Percentiles rank a stretch among this genome's conserved stretches.
Conservation (phyloP, 2,113 vertebrate species). For the Cebus imitator region DNA sequence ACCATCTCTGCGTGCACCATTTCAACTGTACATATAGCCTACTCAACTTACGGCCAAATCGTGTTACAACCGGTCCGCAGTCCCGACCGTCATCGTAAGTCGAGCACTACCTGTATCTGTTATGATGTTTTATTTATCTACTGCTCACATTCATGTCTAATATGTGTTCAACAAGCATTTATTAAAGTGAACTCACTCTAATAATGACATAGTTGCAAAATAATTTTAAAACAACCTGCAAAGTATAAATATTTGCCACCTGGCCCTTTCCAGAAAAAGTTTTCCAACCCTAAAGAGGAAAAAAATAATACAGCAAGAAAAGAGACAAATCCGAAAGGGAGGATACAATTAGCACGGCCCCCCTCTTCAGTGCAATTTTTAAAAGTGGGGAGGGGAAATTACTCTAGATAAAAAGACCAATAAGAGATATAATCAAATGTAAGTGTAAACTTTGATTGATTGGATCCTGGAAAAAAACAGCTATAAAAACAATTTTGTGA, state of each 20-base stretch:
- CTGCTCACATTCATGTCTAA: background rate
- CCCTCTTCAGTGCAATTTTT: background rate
- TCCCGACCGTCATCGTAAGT: too few species aligned
- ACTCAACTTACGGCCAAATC: too few species aligned
- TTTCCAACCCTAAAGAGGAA: background rate
- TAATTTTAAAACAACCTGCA: background rate
- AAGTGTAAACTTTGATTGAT: background rate
- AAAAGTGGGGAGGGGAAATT: background rate
- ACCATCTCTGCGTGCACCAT: too few species aligned
- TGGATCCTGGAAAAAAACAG: background rate
- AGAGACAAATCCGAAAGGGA: background rate
- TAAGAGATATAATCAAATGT: background rate
- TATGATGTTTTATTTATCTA: constrained; percentile 8
- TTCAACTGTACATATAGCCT: too few species aligned
- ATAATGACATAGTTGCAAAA: background rate
- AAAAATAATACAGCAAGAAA: background rate
- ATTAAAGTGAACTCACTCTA: background rate
- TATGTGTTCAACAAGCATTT: background rate
- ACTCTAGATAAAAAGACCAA: background rate
- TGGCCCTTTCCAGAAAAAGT: background rate
- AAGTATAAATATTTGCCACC: background rate
- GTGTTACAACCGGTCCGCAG: too few species aligned
- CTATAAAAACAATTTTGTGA: background rate
- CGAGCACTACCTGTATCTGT: too few species aligned
- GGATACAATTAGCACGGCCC: background rate